These are phyloP conservation scores for Astyanax mexicanus DNA, from an alignment of 2,797 vertebrate species.

Conservation along the genomic window DNA sequence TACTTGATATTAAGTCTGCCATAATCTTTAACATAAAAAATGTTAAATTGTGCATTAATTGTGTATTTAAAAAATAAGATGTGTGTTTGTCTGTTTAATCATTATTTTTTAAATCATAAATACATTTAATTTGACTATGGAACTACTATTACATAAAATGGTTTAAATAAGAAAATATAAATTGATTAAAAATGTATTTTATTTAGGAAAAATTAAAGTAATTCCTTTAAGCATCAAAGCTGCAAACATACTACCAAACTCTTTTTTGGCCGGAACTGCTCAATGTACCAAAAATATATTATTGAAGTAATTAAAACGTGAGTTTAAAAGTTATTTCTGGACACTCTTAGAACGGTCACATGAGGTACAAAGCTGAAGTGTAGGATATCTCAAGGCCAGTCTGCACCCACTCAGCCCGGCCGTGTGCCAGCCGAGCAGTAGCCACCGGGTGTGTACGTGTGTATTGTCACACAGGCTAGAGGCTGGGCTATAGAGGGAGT, in stretches of 20 bases:
- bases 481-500: constrained; percentile 9
- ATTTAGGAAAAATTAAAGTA: background rate
- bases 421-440: constrained; percentile 32
- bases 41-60: background rate
- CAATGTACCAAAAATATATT: too few species aligned
- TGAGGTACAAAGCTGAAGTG: constrained; percentile 38
- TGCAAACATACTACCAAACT: too few species aligned
- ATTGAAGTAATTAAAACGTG: background rate
- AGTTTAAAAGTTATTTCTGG: background rate
- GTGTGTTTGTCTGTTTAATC: background rate
- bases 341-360: constrained; percentile 5
- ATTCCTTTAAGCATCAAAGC: background rate
- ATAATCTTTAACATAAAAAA: too few species aligned
- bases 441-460: constrained; percentile 52
- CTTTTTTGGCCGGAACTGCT: background rate
- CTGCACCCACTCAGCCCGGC: background rate
- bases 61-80: background rate
- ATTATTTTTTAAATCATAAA: background rate
- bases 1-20: too few species aligned
- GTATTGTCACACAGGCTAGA: constrained; percentile 45
- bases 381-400: constrained; percentile 37
- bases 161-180: too few species aligned
- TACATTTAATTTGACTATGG: background rate
- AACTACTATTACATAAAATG: too few species aligned
- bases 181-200: too few species aligned